phyloP scores from a whole-genome alignment of 2,888 invertebrate genomes.

The Beris morrisii region DNA sequence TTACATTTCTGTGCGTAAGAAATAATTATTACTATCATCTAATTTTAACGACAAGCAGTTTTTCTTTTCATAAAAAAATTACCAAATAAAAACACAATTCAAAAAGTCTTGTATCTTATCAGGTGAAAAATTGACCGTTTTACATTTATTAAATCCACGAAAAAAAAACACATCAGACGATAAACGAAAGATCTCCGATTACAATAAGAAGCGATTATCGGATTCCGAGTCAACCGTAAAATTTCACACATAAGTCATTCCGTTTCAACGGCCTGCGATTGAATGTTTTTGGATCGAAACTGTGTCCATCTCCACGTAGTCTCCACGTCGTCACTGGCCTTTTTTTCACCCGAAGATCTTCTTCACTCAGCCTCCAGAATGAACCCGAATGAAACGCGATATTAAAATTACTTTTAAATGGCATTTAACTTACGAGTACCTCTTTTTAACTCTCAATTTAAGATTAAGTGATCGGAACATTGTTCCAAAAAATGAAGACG shows the following conservation, averaged over 20 bases:
- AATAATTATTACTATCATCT: too few species aligned
- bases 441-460: slow-evolving; percentile 24
- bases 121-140: slow-evolving; percentile 24
- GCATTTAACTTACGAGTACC: slow-evolving; percentile 30
- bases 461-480: slow-evolving; percentile 32
- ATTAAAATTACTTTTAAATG: slow-evolving; percentile 39
- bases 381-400: slow-evolving; percentile 33
- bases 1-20: too few species aligned
- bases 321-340: not conserved
- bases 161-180: not conserved
- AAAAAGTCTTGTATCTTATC: not conserved
- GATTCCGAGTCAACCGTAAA: slow-evolving; percentile 21
- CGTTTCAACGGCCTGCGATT: too few species aligned
- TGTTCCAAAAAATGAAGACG: slow-evolving; percentile 4
- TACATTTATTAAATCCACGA: slow-evolving; percentile 2
- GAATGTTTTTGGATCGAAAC: too few species aligned
- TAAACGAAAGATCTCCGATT: slow-evolving; percentile 16
- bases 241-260: slow-evolving; percentile 25
- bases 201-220: slow-evolving; percentile 21
- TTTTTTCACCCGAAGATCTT: slow-evolving; percentile 2
- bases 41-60: too few species aligned
- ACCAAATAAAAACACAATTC: too few species aligned
- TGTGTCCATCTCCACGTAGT: not conserved
- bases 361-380: not conserved
- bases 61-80: too few species aligned